Conservation (phyloP, 2,888 invertebrate species). For the Tricholauxania praeusta region DNA sequence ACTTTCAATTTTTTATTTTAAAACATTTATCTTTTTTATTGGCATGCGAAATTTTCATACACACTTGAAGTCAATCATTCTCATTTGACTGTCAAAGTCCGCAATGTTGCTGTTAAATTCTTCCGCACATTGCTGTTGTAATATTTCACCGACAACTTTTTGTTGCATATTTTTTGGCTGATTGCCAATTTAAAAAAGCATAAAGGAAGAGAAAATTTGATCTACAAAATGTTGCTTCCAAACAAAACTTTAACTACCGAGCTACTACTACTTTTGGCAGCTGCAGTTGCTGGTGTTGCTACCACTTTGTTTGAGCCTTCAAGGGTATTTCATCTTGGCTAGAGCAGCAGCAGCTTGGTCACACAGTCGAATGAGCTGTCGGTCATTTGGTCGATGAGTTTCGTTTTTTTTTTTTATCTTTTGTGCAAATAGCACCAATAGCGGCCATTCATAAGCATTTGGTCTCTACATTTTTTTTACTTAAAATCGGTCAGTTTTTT, state of each 20-base stretch:
- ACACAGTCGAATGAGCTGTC: neutral
- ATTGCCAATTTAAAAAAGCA: conserved; percentile 27
- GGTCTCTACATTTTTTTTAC: neutral
- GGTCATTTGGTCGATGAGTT: no score
- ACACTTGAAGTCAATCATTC: conserved; percentile 27
- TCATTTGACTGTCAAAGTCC: conserved; percentile 22
- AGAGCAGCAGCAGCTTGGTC: neutral
- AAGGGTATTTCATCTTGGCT: neutral
- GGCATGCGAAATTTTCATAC: neutral
- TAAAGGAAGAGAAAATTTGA: neutral
- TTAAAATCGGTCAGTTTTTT: conserved; percentile 21
- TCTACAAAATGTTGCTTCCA: conserved; percentile 5
- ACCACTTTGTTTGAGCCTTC: conserved; percentile 21
- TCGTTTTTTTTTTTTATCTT: no score
- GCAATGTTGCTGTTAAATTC: neutral
- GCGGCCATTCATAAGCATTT: conserved; percentile 30
- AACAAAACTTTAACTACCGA: neutral
- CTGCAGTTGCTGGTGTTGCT: neutral
- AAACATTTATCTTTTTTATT: neutral
- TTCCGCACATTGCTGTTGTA: neutral
- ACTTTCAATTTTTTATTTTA: no score
- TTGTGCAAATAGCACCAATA: no score
- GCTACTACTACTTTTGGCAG: conserved; percentile 13
- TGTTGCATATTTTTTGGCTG: conserved; percentile 23
- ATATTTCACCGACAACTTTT: conserved; percentile 3